Evolutionary conservation across 1,140 invertebrate genomes (phyloP), one percentile per base, ranked within the genome.

Genomic region (Eupristina koningsbergeri): DNA sequence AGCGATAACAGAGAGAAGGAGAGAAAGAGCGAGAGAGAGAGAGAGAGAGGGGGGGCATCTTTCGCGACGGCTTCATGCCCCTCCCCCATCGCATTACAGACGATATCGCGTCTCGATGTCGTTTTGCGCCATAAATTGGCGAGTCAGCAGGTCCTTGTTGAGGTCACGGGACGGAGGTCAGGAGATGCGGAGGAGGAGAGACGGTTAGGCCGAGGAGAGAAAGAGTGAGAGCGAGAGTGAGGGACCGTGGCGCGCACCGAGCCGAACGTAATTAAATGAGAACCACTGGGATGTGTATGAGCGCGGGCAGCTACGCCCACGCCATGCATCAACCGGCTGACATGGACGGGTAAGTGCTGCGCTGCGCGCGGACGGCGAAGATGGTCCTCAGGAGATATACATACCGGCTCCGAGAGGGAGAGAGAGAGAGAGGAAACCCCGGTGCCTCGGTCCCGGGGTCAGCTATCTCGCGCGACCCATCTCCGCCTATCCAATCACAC

Each of bases 401-500:
- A 88, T 87, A 87, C 84, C n/a, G 76, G 76, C 53, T 61, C 31
- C 29, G 45, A 45, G 74, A 77, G 75, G 53, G 53, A 63, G 58
- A 64, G 58, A 64, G 76, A 78, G 31, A 53, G 50, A 76, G 74
- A 36, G 76, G 31, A 61, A 41, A 41, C 34, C 64, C 67, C 81
- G 86, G 87, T 88, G 41, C 39, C 53, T 45, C 34, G 89, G 89
- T 89, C 89, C 90, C 90, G 91, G 91, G 91, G 91, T 92, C 91
- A 92, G 90, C 90, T 92, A 92, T 92, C 91, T 92, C 88, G 89
- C 87, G 91, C 91, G 91, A 91, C 91, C 91, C 91, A 92, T 92
- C 91, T 92, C 91, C 91, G 91, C 90, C 91, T 92, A 92, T 92
- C 91, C 91, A 92, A 92, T 92, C 91, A 91, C 91, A 92, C 89